Conservation (phyloP, 1,140 invertebrate species). For the Periplaneta americana region DNA sequence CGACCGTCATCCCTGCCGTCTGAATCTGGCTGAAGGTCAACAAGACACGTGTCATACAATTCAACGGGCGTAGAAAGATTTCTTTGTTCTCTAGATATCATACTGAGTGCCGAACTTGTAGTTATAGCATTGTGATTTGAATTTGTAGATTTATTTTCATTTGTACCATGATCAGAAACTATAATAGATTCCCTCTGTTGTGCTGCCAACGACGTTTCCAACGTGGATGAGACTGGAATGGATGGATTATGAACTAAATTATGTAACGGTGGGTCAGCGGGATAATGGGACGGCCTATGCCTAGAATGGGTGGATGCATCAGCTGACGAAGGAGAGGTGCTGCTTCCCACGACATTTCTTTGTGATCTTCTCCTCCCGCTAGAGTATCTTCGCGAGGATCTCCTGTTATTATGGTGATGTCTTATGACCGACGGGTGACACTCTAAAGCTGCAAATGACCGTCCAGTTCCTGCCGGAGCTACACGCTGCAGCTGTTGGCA, state of each 20-base stretch:
- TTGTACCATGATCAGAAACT: neutral
- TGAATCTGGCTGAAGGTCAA: neutral
- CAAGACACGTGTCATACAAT: neutral
- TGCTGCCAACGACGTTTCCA: neutral
- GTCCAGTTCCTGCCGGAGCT: neutral
- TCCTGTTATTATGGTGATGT: neutral
- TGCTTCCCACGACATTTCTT: neutral
- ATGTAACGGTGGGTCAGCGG: neutral
- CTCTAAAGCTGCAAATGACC: neutral
- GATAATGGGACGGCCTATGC: neutral
- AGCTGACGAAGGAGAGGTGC: neutral
- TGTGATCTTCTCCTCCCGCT: neutral
- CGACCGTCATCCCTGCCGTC: conserved; percentile 7
- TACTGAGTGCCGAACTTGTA: neutral
- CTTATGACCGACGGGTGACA: neutral
- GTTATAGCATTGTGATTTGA: neutral
- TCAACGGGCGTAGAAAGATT: neutral
- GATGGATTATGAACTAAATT: neutral
- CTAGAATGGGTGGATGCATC: neutral
- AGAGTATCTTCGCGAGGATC: neutral
- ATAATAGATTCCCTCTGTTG: neutral
- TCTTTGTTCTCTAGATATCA: neutral
- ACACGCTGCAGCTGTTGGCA: conserved; percentile 9
- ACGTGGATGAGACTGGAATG: neutral
- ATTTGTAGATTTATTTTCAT: neutral